Conservation (phyloP, 92 coral and sea anemone species). For the Montipora capitata region DNA sequence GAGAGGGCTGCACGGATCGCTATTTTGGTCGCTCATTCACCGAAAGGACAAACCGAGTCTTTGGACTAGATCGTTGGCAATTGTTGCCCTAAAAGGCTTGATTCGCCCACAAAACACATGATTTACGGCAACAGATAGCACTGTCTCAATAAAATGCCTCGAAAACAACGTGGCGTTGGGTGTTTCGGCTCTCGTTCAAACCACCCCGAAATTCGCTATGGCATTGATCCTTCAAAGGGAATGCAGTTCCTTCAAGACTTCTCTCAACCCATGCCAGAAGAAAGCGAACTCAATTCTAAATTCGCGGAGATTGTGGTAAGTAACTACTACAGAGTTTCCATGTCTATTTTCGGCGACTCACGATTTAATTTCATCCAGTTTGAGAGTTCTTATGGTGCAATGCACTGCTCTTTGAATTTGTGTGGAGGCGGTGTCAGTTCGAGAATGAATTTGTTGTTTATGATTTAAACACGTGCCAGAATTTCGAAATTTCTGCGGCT, state of each 20-base stretch:
- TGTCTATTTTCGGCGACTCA: constrained; percentile 9
- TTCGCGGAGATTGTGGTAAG: constrained; percentile 99
- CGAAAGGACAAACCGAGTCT: constrained; percentile 24
- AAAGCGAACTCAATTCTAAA: constrained; percentile 95
- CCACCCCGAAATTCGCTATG: constrained; percentile 99
- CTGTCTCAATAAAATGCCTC: constrained; percentile 83
- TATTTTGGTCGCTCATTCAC: constrained; percentile 43
- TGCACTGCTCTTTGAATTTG: constrained; percentile 5
- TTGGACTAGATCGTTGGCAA: background rate
- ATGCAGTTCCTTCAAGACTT: constrained; percentile 93
- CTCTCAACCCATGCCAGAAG: constrained; percentile 98
- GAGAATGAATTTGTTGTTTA: constrained; percentile 49
- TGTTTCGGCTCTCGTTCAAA: constrained; percentile 96
- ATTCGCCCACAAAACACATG: constrained; percentile 58
- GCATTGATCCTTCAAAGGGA: constrained; percentile 91
- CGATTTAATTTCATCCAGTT: constrained; percentile 30
- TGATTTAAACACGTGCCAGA: constrained; percentile 46
- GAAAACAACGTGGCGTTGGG: constrained; percentile 87
- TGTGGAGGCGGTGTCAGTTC: constrained; percentile 45
- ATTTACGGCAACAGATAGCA: constrained; percentile 59
- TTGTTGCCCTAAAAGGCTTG: background rate
- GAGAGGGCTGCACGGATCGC: constrained; percentile 13
- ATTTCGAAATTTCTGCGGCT: background rate
- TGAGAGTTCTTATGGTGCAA: constrained; percentile 25
- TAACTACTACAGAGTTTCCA: constrained; percentile 6